Conservation (phyloP, 2,797 vertebrate genomes). For the Sparus aurata region DNA sequence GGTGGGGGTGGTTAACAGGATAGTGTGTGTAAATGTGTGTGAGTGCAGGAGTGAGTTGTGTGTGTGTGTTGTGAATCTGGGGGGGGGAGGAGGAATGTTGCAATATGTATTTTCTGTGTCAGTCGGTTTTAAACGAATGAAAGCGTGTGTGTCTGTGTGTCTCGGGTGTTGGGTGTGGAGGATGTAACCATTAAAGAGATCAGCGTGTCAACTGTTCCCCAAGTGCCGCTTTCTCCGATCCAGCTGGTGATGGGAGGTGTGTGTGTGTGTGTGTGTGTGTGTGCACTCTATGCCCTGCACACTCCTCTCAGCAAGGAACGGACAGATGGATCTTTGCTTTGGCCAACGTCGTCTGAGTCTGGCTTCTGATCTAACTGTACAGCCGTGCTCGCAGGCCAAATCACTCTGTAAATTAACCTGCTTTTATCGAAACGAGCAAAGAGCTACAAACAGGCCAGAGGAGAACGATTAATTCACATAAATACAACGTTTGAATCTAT, state of each 20-base stretch:
- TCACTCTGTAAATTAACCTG: conserved; percentile 51
- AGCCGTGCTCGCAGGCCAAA: conserved; percentile 48
- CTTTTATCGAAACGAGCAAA: conserved; percentile 26
- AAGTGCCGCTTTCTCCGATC: conserved; percentile 84
- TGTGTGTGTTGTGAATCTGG: conserved; percentile 54
- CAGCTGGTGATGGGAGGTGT: conserved; percentile 81
- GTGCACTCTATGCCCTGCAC: conserved; percentile 63
- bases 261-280: conserved; percentile 44
- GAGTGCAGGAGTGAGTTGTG: conserved; percentile 30
- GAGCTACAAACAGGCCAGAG: conserved; percentile 7
- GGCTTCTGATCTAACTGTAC: conserved; percentile 66
- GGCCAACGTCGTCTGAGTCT: conserved; percentile 63
- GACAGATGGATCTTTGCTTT: conserved; percentile 79
- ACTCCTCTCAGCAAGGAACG: conserved; percentile 72
- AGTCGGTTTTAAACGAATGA: conserved; percentile 65
- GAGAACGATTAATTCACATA: conserved; percentile 6
- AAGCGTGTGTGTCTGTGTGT: conserved; percentile 54
- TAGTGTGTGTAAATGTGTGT: conserved; percentile 61
- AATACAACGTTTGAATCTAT: background rate
- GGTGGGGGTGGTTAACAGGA: conserved; percentile 72
- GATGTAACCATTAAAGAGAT: conserved; percentile 86
- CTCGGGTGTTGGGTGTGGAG: conserved; percentile 79
- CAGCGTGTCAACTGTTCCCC: conserved; percentile 85
- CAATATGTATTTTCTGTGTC: conserved; percentile 71
- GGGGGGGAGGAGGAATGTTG: conserved; percentile 54